Base-by-base conservation (phyloP, 2,888 invertebrate genomes). In the Brenthis daphne region DNA sequence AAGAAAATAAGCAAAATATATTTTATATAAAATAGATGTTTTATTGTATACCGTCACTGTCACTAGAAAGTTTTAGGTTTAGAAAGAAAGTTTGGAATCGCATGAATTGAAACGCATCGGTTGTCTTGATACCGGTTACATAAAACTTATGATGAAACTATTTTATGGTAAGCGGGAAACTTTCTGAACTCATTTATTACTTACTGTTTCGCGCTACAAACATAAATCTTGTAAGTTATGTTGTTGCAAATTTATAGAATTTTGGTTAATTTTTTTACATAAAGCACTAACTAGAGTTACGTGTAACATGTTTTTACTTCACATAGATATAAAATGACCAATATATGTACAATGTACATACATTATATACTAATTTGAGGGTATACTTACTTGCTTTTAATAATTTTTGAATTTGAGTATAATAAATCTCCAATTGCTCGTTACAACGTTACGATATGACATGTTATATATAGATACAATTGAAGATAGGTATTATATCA, bases 171-270 rank as follows among this genome's bases (percentile, higher is more conserved):
- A 67, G 51, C 24, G 24, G 8, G 47, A 50, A 67, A 67, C 16
- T 67, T 67, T 57, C 43, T n/a, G 37, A 67, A 63, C 43, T 13
- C 20, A 58, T 66, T 24, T 53, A 43, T 37, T 67, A 56, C 51
- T 12, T 63, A 61, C 63, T 56, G 37, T 67, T 51, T 24, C 37
- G 11, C 33, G n/a, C 50, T 33, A 63, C 20, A 37, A 54, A 54
- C 63, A 63, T 63, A 54, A 63, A 54, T 63, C 60, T 60, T 43
- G 4, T 53, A 63, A 43, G 20, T 63, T 63, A 43, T 43, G 37
- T 14, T 63, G 43, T 53, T 63, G 20, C 13, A 60, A 11, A 29
- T 50, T 60, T 48, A 50, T 50, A 29, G 50, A 58, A 47, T 1
- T 29, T 50, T 50, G 3, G 48, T n/a, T n/a, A 12, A 50, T 24